Conservation (phyloP, 2,113 vertebrate genomes). For the Haemorhous mexicanus region DNA sequence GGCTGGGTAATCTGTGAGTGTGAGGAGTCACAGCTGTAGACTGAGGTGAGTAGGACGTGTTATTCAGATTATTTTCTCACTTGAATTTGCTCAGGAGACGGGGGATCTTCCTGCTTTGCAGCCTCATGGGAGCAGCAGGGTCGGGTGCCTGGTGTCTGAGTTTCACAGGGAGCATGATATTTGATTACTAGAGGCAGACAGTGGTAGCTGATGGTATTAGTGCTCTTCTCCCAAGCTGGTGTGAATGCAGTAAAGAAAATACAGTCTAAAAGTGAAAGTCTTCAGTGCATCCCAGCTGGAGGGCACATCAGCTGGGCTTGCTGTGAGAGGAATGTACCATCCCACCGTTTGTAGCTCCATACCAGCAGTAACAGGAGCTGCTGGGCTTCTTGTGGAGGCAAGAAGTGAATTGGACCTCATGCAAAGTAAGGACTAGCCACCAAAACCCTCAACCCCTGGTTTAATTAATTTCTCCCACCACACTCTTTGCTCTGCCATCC, state of each 20-base stretch:
- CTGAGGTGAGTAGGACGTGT: fast-evolving
- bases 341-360: background rate
- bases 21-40: fast-evolving
- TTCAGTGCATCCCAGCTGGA: background rate
- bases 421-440: background rate
- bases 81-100: background rate
- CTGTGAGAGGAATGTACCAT: background rate
- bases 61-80: background rate
- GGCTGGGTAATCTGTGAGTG: background rate
- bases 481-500: background rate
- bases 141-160: background rate
- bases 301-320: background rate
- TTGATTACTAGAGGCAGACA: background rate
- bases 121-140: background rate
- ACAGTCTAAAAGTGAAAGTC: background rate
- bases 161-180: background rate
- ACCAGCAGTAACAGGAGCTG: background rate
- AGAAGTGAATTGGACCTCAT: background rate
- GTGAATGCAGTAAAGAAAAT: background rate
- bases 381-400: background rate
- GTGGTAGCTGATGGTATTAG: background rate
- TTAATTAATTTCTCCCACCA: background rate
- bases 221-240: background rate
- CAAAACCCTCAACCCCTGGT: background rate
- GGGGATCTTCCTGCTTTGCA: background rate